phyloP scores from a whole-genome alignment of 1,140 invertebrate genomes.

The Choristoneura fumiferana region DNA sequence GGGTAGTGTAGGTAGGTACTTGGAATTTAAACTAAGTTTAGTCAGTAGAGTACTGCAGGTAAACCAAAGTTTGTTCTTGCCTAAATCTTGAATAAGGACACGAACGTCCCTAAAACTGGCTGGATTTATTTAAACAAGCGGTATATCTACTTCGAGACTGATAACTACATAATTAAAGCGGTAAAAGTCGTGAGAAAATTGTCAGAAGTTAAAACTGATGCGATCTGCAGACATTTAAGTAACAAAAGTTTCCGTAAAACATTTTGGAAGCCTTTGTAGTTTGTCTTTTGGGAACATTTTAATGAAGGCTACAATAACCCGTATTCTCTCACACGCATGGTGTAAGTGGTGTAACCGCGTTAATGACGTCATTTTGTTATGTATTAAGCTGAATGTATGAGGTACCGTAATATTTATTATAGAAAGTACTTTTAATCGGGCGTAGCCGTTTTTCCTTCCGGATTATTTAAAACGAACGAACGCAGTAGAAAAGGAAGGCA shows the following conservation, averaged over 20 bases:
- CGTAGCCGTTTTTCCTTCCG: neutral
- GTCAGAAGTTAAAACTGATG: neutral
- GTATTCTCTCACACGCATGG: neutral
- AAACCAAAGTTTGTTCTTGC: no score
- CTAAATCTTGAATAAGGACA: no score
- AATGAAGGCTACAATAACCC: neutral
- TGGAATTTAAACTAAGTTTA: no score
- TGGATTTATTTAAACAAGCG: no score
- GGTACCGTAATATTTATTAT: conserved; percentile 12
- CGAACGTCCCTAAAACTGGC: no score
- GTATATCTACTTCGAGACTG: no score
- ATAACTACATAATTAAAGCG: neutral
- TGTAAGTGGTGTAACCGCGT: neutral
- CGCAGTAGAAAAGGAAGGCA: no score
- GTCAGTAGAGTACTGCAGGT: no score
- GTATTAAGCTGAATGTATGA: neutral
- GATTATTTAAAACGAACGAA: no score
- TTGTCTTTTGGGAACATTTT: neutral
- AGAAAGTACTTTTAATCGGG: conserved; percentile 7
- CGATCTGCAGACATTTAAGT: neutral
- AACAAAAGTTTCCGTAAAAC: conserved; percentile 1
- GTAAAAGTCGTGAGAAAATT: conserved; percentile 7
- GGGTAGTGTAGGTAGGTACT: no score
- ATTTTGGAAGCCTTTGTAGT: no score
- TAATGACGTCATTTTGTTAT: conserved; percentile 9